phyloP scores from a whole-genome alignment of 2,888 invertebrate genomes.

The Drosophila rubida region DNA sequence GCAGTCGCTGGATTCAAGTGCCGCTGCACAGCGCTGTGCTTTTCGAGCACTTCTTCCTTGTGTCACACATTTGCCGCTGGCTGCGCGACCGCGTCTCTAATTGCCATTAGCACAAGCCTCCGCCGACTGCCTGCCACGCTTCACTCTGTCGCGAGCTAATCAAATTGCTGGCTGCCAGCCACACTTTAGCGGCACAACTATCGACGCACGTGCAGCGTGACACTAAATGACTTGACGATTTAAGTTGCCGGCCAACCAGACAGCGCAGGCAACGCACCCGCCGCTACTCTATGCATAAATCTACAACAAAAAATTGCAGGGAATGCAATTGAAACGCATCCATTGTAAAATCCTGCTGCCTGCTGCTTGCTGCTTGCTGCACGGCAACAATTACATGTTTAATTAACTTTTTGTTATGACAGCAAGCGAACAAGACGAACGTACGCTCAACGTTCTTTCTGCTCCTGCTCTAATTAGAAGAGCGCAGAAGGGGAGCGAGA shows the following conservation, averaged over 20 bases:
- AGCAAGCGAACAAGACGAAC: slow-evolving; percentile 19
- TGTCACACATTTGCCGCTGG: slow-evolving; percentile 34
- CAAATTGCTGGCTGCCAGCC: slow-evolving; percentile 20
- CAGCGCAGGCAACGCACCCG: slow-evolving; percentile 1
- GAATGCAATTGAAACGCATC: slow-evolving; percentile 11
- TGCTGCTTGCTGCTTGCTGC: slow-evolving; percentile 50
- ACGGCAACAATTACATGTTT: slow-evolving; percentile 75
- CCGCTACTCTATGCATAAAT: slow-evolving; percentile 7
- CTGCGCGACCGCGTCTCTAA: slow-evolving; percentile 50
- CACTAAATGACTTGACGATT: background rate
- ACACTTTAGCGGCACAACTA: background rate
- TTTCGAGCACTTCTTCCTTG: slow-evolving; percentile 37
- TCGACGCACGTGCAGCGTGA: background rate
- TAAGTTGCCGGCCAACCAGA: background rate
- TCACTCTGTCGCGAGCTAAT: slow-evolving; percentile 29
- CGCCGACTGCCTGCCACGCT: background rate
- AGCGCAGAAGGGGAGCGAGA: background rate
- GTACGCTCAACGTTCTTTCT: slow-evolving; percentile 4
- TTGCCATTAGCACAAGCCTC: slow-evolving; percentile 48
- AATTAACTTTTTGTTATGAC: slow-evolving; percentile 77
- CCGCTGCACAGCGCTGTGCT: slow-evolving; percentile 15
- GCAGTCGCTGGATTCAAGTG: slow-evolving; percentile 30
- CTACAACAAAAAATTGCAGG: slow-evolving; percentile 10
- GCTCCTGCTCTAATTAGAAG: slow-evolving; percentile 16
- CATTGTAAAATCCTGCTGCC: slow-evolving; percentile 48